These are phyloP conservation scores for Dusona sp. DNA, from an alignment of 2,888 invertebrate species.

Conservation along the genomic window DNA sequence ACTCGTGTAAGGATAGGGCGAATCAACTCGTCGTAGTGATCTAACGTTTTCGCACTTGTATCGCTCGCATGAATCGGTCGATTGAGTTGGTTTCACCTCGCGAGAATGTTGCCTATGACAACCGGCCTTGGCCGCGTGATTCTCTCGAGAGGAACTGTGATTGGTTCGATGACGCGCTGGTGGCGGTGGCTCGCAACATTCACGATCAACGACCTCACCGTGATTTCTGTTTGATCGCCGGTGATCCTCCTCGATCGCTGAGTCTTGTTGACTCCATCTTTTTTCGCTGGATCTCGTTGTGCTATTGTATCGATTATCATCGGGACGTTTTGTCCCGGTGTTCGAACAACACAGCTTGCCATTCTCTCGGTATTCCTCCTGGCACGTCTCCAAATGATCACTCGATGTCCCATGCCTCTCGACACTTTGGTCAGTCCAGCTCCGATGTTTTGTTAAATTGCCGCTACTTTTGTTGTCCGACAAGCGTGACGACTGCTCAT, in stretches of 20 bases:
- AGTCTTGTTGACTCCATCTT: constrained; percentile 22
- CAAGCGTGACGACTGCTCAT: neutral
- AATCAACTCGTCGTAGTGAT: constrained; percentile 58
- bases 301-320: constrained; percentile 42
- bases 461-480: constrained; percentile 5
- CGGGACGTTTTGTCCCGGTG: neutral
- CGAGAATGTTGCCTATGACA: constrained; percentile 28
- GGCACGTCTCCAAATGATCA: constrained; percentile 61
- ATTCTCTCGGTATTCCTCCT: constrained; percentile 60
- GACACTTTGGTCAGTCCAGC: constrained; percentile 23
- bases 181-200: constrained; percentile 22
- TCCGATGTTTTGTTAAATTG: constrained; percentile 30
- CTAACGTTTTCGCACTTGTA: constrained; percentile 32
- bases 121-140: constrained; percentile 21
- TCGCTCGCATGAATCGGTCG: constrained; percentile 49
- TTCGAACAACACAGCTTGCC: constrained; percentile 56
- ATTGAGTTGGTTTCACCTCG: constrained; percentile 35
- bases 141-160: constrained; percentile 46
- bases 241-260: constrained; percentile 25
- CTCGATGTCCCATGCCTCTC: constrained; percentile 33
- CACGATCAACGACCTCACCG: constrained; percentile 48
- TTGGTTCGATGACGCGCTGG: constrained; percentile 54
- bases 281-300: constrained; percentile 5
- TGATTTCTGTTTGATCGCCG: constrained; percentile 33
- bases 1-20: constrained; percentile 65